Percentiles rank a stretch among this genome's conserved stretches.
Evolutionary conservation across 2,113 vertebrate species (phyloP).

Genomic region (Arizona elegans): DNA sequence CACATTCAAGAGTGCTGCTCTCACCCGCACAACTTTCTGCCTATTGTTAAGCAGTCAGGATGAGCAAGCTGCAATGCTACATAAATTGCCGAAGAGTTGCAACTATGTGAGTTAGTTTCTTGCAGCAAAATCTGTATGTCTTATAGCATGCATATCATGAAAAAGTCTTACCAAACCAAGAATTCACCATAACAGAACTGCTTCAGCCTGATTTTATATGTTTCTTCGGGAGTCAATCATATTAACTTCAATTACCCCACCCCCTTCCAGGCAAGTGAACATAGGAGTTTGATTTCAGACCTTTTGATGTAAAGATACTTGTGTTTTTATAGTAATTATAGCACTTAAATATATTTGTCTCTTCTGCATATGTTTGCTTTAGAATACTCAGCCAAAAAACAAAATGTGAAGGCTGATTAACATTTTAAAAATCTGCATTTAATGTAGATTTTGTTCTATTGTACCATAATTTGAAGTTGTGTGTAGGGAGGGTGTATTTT

Average conservation of each 20-base stretch:
- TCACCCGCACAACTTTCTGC: constrained; percentile 54
- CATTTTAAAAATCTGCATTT: not conserved
- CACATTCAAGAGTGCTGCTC: constrained; percentile 54
- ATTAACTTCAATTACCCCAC: not conserved
- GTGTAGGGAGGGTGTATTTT: not conserved
- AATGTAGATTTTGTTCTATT: not conserved
- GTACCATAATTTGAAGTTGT: not conserved
- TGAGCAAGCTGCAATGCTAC: not conserved
- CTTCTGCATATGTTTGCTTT: not conserved
- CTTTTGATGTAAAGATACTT: not conserved
- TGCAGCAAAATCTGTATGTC: not conserved
- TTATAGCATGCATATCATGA: not conserved
- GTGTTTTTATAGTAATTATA: not conserved
- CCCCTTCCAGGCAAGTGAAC: not conserved
- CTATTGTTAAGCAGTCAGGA: constrained; percentile 28
- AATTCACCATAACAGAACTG: not conserved
- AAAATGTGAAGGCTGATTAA: not conserved
- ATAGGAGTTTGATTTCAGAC: not conserved
- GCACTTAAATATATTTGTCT: not conserved
- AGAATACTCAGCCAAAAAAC: not conserved
- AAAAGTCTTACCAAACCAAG: not conserved
- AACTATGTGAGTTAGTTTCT: not conserved
- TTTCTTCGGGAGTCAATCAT: not conserved
- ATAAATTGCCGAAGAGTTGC: constrained; percentile 15
- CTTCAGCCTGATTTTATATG: not conserved